These are phyloP conservation scores for Stenodera caucasica DNA, from an alignment of 2,888 invertebrate species.

Conservation along the genomic window DNA sequence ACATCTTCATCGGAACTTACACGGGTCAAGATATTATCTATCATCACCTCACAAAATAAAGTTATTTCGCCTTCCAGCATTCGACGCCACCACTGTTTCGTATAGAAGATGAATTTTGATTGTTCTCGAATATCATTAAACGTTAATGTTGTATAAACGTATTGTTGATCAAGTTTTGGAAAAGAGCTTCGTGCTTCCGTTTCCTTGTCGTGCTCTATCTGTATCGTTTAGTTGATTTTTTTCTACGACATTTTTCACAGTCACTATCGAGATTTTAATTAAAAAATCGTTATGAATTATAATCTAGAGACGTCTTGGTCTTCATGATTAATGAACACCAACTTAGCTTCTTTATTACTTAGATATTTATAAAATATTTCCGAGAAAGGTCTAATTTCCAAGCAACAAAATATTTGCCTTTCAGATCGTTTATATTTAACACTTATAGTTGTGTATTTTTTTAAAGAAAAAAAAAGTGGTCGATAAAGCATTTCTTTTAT, in stretches of 20 bases:
- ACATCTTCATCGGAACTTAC: constrained; percentile 11
- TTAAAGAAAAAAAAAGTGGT: neutral
- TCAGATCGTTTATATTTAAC: neutral
- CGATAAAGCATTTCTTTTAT: constrained; percentile 17
- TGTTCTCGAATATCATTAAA: too few relatives aligned
- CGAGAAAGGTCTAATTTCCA: constrained; percentile 11
- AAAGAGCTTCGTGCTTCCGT: constrained; percentile 31
- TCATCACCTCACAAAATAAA: constrained; percentile 24
- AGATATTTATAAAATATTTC: constrained; percentile 26
- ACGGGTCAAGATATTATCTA: constrained; percentile 26
- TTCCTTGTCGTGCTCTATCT: constrained; percentile 31
- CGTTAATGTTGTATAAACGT: too few relatives aligned
- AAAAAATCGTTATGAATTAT: constrained; percentile 48
- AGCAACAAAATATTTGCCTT: neutral
- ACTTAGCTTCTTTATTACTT: constrained; percentile 32
- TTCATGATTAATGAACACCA: constrained; percentile 34
- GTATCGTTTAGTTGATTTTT: constrained; percentile 39
- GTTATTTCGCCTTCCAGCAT: constrained; percentile 14
- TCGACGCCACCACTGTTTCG: neutral
- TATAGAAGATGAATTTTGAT: too few relatives aligned
- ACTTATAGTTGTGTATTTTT: neutral
- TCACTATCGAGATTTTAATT: constrained; percentile 44
- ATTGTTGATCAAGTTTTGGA: constrained; percentile 36
- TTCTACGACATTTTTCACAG: constrained; percentile 44
- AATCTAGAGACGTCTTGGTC: constrained; percentile 38